Percentiles rank a stretch among this genome's conserved stretches.
Evolutionary conservation across 2,797 vertebrate genomes (phyloP).

Genomic region (Distichodus sexfasciatus): DNA sequence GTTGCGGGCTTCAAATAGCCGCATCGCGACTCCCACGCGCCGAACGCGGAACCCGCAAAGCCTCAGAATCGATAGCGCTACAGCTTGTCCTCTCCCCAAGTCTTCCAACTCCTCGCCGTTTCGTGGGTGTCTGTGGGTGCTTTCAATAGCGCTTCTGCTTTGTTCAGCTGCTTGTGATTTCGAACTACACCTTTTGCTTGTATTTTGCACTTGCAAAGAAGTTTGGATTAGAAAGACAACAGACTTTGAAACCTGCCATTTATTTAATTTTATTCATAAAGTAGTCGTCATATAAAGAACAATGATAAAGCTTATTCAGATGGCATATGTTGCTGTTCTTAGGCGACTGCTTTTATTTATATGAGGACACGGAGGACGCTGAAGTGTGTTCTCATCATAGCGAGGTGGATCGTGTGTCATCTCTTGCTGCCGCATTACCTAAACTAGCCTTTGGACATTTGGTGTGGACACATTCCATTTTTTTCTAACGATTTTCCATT

Average conservation of each 20-base stretch:
- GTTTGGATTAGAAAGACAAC: not conserved
- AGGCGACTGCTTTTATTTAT: not conserved
- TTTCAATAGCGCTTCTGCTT: conserved; percentile 62
- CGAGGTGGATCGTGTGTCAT: conserved; percentile 66
- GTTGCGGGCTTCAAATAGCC: conserved; percentile 46
- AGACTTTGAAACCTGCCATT: not conserved
- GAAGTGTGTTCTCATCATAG: conserved; percentile 65
- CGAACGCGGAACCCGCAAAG: conserved; percentile 58
- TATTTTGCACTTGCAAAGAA: not conserved
- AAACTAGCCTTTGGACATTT: conserved; percentile 75
- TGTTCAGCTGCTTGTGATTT: conserved; percentile 59
- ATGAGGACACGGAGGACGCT: conserved; percentile 56
- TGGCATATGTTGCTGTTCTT: not conserved
- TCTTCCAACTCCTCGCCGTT: conserved; percentile 69
- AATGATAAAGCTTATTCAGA: not conserved
- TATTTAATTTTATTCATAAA: not conserved
- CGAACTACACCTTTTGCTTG: conserved; percentile 21
- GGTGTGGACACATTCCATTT: conserved; percentile 54
- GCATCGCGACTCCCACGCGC: conserved; percentile 65
- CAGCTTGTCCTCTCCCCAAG: conserved; percentile 58
- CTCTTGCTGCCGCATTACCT: conserved; percentile 75
- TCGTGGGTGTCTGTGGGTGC: conserved; percentile 67
- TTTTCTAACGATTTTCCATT: conserved; percentile 44
- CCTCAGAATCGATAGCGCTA: conserved; percentile 68
- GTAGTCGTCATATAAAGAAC: not conserved